phyloP scores from a whole-genome alignment of 2,888 invertebrate genomes.

The Andrena camellia region DNA sequence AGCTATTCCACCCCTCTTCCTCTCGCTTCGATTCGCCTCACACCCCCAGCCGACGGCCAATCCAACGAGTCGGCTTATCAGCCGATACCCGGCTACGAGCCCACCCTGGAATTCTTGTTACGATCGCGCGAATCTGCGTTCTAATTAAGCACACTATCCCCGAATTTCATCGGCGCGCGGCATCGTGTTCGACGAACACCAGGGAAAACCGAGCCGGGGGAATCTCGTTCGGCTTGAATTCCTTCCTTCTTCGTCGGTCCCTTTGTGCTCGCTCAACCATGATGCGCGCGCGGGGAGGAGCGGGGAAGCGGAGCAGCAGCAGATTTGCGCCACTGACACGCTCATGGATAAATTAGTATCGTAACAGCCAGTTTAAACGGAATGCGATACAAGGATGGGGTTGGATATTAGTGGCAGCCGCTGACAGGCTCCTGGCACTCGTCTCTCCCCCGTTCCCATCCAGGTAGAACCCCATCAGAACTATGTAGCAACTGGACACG shows the following conservation, averaged over 20 bases:
- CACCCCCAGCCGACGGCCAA: constrained; percentile 43
- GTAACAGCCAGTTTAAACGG: constrained; percentile 2
- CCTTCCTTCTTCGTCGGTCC: constrained; percentile 6
- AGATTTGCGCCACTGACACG: no score
- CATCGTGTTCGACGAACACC: neutral
- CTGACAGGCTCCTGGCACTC: neutral
- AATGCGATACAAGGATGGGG: neutral
- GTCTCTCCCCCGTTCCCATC: neutral
- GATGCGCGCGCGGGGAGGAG: no score
- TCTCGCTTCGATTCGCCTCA: constrained; percentile 37
- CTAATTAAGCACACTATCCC: constrained; percentile 35
- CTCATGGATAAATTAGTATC: neutral
- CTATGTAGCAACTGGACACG: neutral
- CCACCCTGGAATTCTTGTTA: constrained; percentile 45
- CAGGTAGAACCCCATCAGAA: neutral
- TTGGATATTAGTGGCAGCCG: neutral
- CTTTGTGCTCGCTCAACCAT: neutral
- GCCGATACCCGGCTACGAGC: constrained; percentile 35
- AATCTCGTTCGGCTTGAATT: neutral
- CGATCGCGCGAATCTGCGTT: constrained; percentile 39
- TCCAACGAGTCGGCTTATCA: constrained; percentile 77
- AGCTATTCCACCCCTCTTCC: constrained; percentile 73
- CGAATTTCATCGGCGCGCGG: constrained; percentile 23
- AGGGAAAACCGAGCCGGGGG: neutral
- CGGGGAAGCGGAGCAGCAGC: neutral